Evolutionary conservation across 1,140 invertebrate species (phyloP).

Genomic region (Lanistes nyassanus): DNA sequence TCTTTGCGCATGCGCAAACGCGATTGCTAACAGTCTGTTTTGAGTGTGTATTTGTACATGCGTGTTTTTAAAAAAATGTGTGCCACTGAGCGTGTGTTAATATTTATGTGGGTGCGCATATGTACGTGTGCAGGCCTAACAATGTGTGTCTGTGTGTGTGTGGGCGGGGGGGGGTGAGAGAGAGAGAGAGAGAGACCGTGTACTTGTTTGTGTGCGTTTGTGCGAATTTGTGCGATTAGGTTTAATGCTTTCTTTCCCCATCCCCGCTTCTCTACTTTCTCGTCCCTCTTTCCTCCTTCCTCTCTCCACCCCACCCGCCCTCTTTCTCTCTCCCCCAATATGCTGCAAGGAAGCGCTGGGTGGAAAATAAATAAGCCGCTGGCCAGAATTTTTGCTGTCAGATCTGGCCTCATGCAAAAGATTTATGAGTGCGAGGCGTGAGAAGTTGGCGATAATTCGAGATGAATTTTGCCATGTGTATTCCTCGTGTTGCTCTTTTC

Average conservation of each 20-base stretch:
- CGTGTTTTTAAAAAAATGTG: too few relatives aligned
- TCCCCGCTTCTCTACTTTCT: background rate
- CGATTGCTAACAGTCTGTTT: background rate
- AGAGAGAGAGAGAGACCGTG: background rate
- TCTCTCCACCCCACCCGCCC: background rate
- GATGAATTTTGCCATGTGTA: constrained; percentile 31
- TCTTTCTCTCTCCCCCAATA: background rate
- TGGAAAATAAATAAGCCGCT: constrained; percentile 20
- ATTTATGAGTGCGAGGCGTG: constrained; percentile 15
- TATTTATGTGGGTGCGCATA: background rate
- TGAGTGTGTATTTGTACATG: background rate
- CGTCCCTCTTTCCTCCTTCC: background rate
- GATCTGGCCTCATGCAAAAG: constrained; percentile 1
- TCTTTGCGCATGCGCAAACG: too few relatives aligned
- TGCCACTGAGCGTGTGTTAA: too few relatives aligned
- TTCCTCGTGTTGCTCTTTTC: constrained; percentile 26
- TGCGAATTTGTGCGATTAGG: too few relatives aligned
- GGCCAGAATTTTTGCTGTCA: constrained; percentile 20
- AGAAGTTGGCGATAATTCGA: constrained; percentile 29
- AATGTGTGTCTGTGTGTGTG: background rate
- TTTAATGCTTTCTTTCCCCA: background rate
- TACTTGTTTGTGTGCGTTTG: too few relatives aligned
- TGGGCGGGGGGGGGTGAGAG: constrained; percentile 1
- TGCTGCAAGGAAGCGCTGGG: constrained; percentile 11
- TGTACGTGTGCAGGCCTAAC: background rate